Percentiles rank a stretch among this genome's conserved stretches.
Evolutionary conservation across 64 coral and sea anemone genomes (phyloP).

Genomic region (Montipora cactus): DNA sequence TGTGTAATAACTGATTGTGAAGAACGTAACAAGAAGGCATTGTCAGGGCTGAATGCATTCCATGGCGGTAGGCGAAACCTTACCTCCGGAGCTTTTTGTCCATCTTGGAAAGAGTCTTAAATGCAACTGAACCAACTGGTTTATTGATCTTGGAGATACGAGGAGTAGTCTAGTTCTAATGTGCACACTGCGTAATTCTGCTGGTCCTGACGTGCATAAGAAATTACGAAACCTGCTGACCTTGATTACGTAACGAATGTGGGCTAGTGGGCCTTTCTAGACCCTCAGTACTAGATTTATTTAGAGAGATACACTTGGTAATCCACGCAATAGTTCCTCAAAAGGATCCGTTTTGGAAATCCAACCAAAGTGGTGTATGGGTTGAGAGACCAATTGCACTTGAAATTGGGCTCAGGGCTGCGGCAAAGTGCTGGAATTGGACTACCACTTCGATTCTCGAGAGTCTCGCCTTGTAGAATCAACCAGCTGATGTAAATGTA

Average conservation of each 20-base stretch:
- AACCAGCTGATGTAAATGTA: conserved; percentile 47
- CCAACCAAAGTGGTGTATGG: conserved; percentile 48
- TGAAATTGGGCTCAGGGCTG: neutral
- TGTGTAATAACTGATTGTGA: conserved; percentile 9
- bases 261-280: conserved; percentile 46
- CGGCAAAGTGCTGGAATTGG: conserved; percentile 3
- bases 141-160: conserved; percentile 3
- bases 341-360: conserved; percentile 49
- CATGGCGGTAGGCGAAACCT: neutral
- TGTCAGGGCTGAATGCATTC: neutral
- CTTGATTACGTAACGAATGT: conserved; percentile 50
- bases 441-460: conserved; percentile 3
- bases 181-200: conserved; percentile 19
- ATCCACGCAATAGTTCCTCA: conserved; percentile 61
- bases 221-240: conserved; percentile 34
- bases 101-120: conserved; percentile 58
- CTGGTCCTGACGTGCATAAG: neutral
- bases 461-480: neutral
- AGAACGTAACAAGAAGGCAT: conserved; percentile 14
- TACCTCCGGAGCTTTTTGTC: neutral
- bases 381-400: conserved; percentile 54
- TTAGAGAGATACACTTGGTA: neutral
- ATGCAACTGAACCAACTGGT: conserved; percentile 55
- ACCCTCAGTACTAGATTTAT: conserved; percentile 22
- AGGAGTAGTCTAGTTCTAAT: conserved; percentile 28